Conservation (phyloP, 2,797 vertebrate genomes). For the Amphiprion clarkii region DNA sequence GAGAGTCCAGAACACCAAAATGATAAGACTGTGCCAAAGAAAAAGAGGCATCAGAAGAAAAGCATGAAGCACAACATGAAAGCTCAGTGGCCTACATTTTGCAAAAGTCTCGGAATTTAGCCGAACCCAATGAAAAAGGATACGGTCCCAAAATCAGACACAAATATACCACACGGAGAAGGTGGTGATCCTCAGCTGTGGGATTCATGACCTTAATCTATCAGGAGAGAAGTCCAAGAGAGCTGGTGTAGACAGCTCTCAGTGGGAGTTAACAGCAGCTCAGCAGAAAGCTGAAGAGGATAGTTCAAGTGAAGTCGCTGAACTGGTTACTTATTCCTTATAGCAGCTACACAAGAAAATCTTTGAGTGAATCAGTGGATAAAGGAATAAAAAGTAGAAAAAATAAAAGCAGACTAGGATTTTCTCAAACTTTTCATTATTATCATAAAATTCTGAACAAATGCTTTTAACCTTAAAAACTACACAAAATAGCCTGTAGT, state of each 20-base stretch:
- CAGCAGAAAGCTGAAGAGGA: too few species aligned
- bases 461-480: background rate
- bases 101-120: background rate
- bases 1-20: constrained; percentile 1
- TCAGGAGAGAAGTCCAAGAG: background rate
- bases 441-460: background rate
- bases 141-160: constrained; percentile 32
- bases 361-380: background rate
- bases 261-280: constrained; percentile 8
- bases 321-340: background rate
- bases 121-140: background rate
- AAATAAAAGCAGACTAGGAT: background rate
- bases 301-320: background rate
- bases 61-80: constrained; percentile 4
- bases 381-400: background rate
- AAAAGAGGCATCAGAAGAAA: background rate
- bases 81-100: background rate
- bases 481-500: background rate
- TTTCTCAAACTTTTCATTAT: too few species aligned
- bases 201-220: constrained; percentile 48
- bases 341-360: background rate
- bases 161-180: constrained; percentile 1
- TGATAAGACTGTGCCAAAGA: background rate
- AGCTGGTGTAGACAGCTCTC: constrained; percentile 3
- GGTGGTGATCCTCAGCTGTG: background rate